Conservation (phyloP, 2,113 vertebrate genomes). For the Cacatua alba region DNA sequence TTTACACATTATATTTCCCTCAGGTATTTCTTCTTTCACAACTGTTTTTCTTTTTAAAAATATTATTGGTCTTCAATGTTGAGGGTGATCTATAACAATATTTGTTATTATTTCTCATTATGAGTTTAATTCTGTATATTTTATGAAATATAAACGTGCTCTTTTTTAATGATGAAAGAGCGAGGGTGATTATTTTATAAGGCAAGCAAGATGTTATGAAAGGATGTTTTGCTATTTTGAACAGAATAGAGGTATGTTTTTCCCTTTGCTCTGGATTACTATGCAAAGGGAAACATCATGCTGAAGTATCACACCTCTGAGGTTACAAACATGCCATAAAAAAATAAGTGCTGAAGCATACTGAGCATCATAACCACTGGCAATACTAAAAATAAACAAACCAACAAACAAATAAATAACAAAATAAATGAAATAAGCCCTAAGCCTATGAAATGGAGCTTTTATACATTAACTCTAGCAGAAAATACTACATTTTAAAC, state of each 20-base stretch:
- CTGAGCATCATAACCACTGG: neutral
- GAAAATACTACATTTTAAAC: neutral
- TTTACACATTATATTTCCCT: neutral
- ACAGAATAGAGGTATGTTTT: neutral
- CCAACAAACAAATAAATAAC: neutral
- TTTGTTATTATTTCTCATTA: neutral
- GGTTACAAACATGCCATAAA: neutral
- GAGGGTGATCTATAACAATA: neutral
- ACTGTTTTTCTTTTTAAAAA: neutral
- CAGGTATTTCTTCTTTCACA: neutral
- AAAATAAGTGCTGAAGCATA: neutral
- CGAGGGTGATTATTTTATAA: neutral
- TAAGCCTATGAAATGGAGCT: neutral
- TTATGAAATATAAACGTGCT: neutral
- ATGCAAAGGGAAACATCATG: neutral
- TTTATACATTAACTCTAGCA: neutral
- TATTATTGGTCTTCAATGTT: neutral
- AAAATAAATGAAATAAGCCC: neutral
- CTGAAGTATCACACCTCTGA: constrained; percentile 12
- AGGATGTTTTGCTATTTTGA: neutral
- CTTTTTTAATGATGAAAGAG: neutral
- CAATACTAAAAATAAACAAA: neutral
- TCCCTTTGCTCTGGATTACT: neutral
- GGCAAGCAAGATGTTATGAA: neutral
- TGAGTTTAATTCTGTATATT: neutral